phyloP scores from a whole-genome alignment of 2,113 vertebrate genomes.

The Aldabrachelys gigantea region DNA sequence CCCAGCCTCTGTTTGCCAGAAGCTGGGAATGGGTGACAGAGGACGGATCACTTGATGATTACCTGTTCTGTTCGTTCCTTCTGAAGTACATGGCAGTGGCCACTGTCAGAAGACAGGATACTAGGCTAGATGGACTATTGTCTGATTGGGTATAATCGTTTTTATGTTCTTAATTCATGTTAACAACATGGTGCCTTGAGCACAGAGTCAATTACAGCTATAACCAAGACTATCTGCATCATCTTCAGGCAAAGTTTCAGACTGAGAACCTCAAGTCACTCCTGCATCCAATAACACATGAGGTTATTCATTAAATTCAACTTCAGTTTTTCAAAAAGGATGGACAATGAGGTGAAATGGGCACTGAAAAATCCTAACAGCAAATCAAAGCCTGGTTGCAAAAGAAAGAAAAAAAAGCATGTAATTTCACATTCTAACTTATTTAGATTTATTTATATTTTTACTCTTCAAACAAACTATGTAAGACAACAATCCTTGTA shows the following conservation, averaged over 20 bases:
- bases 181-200: background rate
- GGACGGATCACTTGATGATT: too few species aligned
- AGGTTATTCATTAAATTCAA: rapidly evolving
- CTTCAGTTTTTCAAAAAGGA: background rate
- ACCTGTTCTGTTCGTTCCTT: too few species aligned
- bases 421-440: constrained; percentile 40
- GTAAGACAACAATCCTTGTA: background rate
- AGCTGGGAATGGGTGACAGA: too few species aligned
- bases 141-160: too few species aligned
- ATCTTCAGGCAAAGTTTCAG: background rate
- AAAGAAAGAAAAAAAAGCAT: background rate
- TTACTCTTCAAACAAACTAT: constrained; percentile 30
- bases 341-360: background rate
- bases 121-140: too few species aligned
- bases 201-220: background rate
- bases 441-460: constrained; percentile 35
- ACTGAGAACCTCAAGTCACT: background rate
- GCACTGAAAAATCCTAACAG: background rate
- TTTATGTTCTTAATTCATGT: background rate
- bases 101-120: background rate
- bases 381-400: background rate
- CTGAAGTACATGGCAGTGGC: too few species aligned
- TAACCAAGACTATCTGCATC: background rate
- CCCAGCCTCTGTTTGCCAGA: too few species aligned
- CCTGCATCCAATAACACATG: background rate